Evolutionary conservation across 2,113 vertebrate genomes (phyloP).

Genomic region (Paradoxurus hermaphroditus): DNA sequence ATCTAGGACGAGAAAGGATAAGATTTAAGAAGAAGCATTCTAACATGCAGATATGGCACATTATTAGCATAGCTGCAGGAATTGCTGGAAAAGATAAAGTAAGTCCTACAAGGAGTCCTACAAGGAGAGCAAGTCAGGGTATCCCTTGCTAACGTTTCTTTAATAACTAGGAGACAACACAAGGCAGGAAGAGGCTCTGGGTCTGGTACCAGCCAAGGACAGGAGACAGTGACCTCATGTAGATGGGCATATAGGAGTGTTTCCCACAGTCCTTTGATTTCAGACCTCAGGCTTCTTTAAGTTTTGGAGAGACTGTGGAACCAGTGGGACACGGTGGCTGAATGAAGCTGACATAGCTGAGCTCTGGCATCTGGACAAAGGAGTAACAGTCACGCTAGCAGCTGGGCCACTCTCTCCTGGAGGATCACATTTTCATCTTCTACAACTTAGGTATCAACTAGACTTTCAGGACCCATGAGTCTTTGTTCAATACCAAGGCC

Average conservation of each 20-base stretch:
- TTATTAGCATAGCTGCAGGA: not conserved
- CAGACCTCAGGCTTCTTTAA: not conserved
- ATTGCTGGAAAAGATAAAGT: not conserved
- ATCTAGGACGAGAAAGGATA: not conserved
- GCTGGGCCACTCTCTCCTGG: not conserved
- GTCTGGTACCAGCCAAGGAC: not conserved
- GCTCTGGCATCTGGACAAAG: not conserved
- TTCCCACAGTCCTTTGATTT: not conserved
- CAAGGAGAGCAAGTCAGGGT: not conserved
- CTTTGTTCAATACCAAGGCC: not conserved
- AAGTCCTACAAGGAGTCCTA: not conserved
- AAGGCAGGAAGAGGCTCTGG: not conserved
- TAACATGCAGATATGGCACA: not conserved
- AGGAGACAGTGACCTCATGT: not conserved
- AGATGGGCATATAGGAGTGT: not conserved
- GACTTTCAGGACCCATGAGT: not conserved
- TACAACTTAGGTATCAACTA: not conserved
- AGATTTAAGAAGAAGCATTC: not conserved
- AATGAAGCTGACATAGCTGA: not conserved
- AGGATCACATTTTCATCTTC: not conserved
- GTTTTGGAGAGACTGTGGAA: not conserved
- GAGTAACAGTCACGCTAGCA: not conserved
- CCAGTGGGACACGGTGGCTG: not conserved
- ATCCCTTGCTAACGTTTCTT: not conserved
- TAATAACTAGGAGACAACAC: not conserved